Percentiles rank a stretch among this genome's conserved stretches.
Evolutionary conservation across 2,797 vertebrate genomes (phyloP).

Genomic region (Oophaga sylvatica): DNA sequence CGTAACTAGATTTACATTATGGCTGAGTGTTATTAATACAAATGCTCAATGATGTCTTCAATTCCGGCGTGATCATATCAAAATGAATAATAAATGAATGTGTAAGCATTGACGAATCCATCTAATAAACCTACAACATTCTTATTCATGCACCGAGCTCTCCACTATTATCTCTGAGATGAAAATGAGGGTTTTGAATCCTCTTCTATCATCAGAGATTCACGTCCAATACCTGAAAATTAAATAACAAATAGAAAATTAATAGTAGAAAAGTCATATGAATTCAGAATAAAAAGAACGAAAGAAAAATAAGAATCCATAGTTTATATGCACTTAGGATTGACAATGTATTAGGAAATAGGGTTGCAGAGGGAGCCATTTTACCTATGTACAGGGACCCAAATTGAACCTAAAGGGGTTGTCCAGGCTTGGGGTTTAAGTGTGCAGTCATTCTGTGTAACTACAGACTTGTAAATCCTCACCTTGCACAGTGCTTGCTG

Average conservation of each 20-base stretch:
- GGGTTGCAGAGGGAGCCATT: too few relatives aligned
- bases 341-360: too few relatives aligned
- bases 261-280: background rate
- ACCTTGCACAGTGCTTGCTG: too few relatives aligned
- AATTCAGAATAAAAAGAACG: background rate
- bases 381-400: too few relatives aligned
- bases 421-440: too few relatives aligned
- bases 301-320: background rate
- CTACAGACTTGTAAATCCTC: too few relatives aligned
- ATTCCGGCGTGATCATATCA: conserved; percentile 74
- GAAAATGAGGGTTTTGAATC: background rate
- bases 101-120: conserved; percentile 55
- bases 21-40: conserved; percentile 83
- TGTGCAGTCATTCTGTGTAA: too few relatives aligned
- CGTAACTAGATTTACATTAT: conserved; percentile 88
- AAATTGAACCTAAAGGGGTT: too few relatives aligned
- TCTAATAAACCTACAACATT: background rate
- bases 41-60: conserved; percentile 77
- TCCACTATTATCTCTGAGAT: background rate
- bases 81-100: conserved; percentile 79
- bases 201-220: conserved; percentile 28
- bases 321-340: too few relatives aligned
- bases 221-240: background rate
- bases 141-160: background rate
- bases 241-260: background rate